Evolutionary conservation across 2,888 invertebrate species (phyloP).

Genomic region (Lasius platythorax): DNA sequence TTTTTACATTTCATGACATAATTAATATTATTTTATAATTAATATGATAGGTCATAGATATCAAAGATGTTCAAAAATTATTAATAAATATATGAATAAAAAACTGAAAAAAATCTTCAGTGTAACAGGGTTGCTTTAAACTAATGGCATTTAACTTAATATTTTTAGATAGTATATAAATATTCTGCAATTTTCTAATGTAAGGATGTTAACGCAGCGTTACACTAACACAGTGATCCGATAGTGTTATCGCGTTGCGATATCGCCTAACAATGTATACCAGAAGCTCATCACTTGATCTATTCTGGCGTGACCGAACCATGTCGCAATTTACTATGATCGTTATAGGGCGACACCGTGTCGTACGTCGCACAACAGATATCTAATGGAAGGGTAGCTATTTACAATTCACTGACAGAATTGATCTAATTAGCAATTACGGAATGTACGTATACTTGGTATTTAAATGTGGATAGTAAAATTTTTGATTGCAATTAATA

Average conservation of each 20-base stretch:
- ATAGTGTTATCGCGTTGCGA: conserved; percentile 45
- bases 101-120: neutral
- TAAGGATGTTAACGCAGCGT: neutral
- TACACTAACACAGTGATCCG: neutral
- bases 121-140: neutral
- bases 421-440: conserved; percentile 44
- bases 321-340: conserved; percentile 54
- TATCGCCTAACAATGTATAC: conserved; percentile 28
- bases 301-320: conserved; percentile 38
- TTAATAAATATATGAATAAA: neutral
- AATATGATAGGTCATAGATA: neutral
- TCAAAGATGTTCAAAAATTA: neutral
- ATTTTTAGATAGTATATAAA: neutral
- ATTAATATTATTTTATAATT: neutral
- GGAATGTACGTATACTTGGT: neutral
- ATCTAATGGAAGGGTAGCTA: conserved; percentile 45
- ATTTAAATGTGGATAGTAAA: neutral
- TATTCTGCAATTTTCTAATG: neutral
- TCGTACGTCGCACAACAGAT: conserved; percentile 63
- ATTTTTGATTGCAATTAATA: neutral
- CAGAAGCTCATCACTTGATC: conserved; percentile 32
- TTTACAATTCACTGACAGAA: conserved; percentile 27
- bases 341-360: conserved; percentile 27
- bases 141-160: neutral
- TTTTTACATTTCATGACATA: neutral